Evolutionary conservation across 2,888 invertebrate genomes (phyloP).

Genomic region (Phytoseiulus persimilis): DNA sequence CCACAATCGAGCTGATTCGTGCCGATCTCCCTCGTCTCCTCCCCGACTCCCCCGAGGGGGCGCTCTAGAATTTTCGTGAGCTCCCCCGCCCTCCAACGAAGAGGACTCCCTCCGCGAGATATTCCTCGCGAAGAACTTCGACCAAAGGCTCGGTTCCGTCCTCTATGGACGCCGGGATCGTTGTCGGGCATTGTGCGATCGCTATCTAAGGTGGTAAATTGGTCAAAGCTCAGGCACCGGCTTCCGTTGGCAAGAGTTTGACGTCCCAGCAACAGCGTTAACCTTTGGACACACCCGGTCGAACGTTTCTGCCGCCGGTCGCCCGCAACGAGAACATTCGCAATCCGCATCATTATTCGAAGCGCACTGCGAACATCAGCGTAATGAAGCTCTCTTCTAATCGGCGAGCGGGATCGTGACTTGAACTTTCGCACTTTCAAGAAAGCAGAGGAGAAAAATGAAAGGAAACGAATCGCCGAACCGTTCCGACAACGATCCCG

Average conservation of each 20-base stretch:
- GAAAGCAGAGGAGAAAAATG: no score
- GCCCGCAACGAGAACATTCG: not conserved
- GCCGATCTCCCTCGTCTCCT: not conserved
- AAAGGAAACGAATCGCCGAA: not conserved
- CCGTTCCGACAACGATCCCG: not conserved
- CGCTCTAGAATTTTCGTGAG: not conserved
- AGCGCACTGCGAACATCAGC: not conserved
- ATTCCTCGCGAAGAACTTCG: no score
- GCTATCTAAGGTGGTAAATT: not conserved
- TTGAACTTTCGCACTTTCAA: not conserved
- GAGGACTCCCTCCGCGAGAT: no score
- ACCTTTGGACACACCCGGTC: slow-evolving; percentile 5
- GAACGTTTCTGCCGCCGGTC: not conserved
- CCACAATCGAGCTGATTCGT: not conserved
- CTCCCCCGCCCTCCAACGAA: not conserved
- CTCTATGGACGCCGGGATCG: no score
- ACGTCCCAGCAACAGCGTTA: not conserved
- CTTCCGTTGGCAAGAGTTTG: slow-evolving; percentile 5
- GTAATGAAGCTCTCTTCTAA: not conserved
- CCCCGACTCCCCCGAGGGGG: not conserved
- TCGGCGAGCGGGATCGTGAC: not conserved
- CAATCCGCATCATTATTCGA: not conserved
- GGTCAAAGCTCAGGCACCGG: not conserved
- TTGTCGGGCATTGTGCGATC: not conserved
- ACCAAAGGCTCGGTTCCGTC: no score